phyloP scores from a whole-genome alignment of 92 coral and sea anemone species.

The Palythoa heliodiscus region DNA sequence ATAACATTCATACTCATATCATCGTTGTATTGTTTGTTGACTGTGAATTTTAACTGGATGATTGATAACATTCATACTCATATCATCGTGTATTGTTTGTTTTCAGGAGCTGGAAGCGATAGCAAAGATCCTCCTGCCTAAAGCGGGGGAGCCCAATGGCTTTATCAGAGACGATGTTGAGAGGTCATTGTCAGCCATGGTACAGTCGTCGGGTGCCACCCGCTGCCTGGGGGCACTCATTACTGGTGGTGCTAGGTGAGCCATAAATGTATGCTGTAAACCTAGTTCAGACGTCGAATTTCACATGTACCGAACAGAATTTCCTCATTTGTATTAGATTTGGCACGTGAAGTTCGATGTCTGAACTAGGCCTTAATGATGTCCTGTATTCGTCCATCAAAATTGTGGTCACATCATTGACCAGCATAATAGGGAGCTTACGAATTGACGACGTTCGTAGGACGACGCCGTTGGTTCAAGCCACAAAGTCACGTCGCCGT shows the following conservation, averaged over 20 bases:
- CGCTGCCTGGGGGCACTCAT: constrained; percentile 84
- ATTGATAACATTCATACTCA: background rate
- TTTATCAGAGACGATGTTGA: constrained; percentile 96
- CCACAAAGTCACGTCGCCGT: too few relatives aligned
- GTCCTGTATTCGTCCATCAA: background rate
- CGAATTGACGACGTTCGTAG: too few relatives aligned
- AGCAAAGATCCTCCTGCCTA: constrained; percentile 75
- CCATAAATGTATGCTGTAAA: background rate
- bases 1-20: background rate
- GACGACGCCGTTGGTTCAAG: too few relatives aligned
- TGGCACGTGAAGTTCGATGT: background rate
- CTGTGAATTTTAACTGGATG: too few relatives aligned
- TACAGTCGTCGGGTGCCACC: constrained; percentile 69
- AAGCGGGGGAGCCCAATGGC: constrained; percentile 90
- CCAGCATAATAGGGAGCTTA: too few relatives aligned
- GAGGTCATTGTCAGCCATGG: constrained; percentile 77
- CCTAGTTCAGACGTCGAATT: too few relatives aligned
- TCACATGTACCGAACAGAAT: too few relatives aligned
- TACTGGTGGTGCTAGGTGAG: constrained; percentile 85
- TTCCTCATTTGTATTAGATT: too few relatives aligned
- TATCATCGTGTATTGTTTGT: too few relatives aligned
- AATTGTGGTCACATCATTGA: background rate
- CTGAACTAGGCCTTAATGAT: background rate
- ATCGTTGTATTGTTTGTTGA: too few relatives aligned
- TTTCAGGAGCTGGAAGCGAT: constrained; percentile 88